A percentile compares a stretch with the other conserved stretches of the same genome.
These are phyloP conservation scores for Oryzias javanicus DNA, from an alignment of 2,113 vertebrate genomes.

Conservation along the genomic window DNA sequence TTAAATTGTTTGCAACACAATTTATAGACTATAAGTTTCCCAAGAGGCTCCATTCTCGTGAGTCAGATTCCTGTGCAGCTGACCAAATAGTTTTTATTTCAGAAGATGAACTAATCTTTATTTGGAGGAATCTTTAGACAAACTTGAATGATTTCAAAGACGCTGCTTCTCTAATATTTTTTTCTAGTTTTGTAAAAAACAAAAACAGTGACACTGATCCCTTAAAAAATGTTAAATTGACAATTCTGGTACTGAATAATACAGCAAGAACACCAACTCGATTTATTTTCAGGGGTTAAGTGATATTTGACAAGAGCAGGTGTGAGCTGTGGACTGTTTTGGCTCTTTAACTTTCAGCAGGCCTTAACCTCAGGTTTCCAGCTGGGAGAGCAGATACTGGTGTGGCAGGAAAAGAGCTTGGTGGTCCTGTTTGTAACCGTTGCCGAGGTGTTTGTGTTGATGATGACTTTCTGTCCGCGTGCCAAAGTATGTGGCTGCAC, in stretches of 20 bases:
- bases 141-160: slow-evolving; percentile 8
- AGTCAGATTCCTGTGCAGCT: slow-evolving; percentile 26
- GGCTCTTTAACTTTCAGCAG: slow-evolving; percentile 52
- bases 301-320: slow-evolving; percentile 34
- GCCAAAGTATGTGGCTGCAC: slow-evolving; percentile 45
- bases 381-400: slow-evolving; percentile 57
- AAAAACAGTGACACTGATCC: neutral
- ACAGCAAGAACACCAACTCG: neutral
- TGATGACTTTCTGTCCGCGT: slow-evolving; percentile 31
- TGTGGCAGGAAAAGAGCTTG: slow-evolving; percentile 51
- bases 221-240: neutral
- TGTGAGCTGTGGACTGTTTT: slow-evolving; percentile 43
- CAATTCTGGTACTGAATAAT: neutral
- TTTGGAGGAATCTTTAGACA: slow-evolving; percentile 14
- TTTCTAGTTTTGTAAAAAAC: neutral
- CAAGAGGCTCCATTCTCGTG: slow-evolving; percentile 16
- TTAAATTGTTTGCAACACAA: slow-evolving; percentile 52
- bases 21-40: no score
- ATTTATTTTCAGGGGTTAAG: slow-evolving; percentile 18
- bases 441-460: slow-evolving; percentile 59
- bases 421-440: slow-evolving; percentile 49
- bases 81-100: slow-evolving; percentile 38
- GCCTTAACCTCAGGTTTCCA: slow-evolving; percentile 72
- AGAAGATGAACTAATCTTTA: slow-evolving; percentile 17
- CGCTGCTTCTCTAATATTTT: neutral